These are phyloP conservation scores for Caenorhabditis afra DNA, from an alignment of 2,888 invertebrate species.

Conservation along the genomic window DNA sequence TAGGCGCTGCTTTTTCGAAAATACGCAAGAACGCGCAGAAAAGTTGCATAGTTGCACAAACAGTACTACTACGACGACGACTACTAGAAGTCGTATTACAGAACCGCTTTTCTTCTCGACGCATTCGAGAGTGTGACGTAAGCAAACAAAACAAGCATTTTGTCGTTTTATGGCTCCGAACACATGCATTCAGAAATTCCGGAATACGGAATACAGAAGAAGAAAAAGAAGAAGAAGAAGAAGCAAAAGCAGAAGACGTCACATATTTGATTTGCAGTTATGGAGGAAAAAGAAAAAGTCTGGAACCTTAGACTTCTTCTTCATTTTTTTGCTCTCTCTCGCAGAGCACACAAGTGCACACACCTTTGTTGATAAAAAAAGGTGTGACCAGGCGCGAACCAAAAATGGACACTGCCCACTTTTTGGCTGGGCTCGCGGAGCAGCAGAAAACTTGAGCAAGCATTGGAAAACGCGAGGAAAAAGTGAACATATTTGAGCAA, in stretches of 20 bases:
- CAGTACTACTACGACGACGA: not conserved
- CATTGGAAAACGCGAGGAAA: slow-evolving; percentile 1
- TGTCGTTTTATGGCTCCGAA: slow-evolving; percentile 21
- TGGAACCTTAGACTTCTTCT: not conserved
- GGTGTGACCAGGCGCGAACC: slow-evolving; percentile 40
- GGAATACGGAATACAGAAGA: not conserved
- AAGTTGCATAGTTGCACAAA: not conserved
- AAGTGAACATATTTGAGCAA: not conserved
- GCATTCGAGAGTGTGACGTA: slow-evolving; percentile 24
- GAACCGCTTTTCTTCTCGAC: no score
- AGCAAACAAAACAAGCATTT: slow-evolving; percentile 17
- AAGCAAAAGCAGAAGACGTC: slow-evolving; percentile 17
- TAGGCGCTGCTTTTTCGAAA: no score
- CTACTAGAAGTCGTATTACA: slow-evolving; percentile 4
- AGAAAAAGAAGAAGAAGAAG: slow-evolving; percentile 10
- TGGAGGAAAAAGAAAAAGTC: no score
- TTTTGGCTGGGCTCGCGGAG: not conserved
- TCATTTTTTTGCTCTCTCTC: not conserved
- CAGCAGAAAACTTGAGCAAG: slow-evolving; percentile 50
- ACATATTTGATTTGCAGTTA: slow-evolving; percentile 2
- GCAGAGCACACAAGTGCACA: slow-evolving; percentile 2
- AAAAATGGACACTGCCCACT: slow-evolving; percentile 21
- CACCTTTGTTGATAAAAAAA: slow-evolving; percentile 34
- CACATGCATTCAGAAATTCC: not conserved
- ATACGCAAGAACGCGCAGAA: no score